Conservation (phyloP, 2,888 invertebrate genomes). For the Drosophila kuntzei region DNA sequence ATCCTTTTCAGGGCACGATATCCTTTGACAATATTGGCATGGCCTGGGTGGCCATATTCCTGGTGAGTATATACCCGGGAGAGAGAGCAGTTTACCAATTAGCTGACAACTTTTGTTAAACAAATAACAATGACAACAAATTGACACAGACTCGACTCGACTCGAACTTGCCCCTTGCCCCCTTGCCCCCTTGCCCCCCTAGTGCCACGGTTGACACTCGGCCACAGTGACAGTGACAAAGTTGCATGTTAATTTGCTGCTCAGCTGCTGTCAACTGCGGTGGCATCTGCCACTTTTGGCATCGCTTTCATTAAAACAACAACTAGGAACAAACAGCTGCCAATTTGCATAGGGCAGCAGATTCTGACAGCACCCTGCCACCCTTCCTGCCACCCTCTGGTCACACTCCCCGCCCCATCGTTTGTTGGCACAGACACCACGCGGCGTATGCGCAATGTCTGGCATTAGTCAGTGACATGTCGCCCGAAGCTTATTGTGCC, state of each 20-base stretch:
- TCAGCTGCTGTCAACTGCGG: conserved; percentile 51
- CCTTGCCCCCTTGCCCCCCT: not conserved
- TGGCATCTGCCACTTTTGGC: conserved; percentile 55
- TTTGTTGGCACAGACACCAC: conserved; percentile 21
- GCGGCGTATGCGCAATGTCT: conserved; percentile 47
- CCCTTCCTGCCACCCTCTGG: not conserved
- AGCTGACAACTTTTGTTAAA: conserved; percentile 52
- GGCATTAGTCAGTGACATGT: conserved; percentile 21
- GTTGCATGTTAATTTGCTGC: conserved; percentile 61
- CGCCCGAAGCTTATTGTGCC: conserved; percentile 17
- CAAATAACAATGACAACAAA: conserved; percentile 60
- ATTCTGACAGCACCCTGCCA: conserved; percentile 1
- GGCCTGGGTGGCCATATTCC: conserved; percentile 99
- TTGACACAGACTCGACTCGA: conserved; percentile 34
- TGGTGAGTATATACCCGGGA: too few species aligned
- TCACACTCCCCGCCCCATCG: not conserved
- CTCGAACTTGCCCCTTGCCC: not conserved
- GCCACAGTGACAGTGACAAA: conserved; percentile 31
- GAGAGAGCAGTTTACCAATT: conserved; percentile 62
- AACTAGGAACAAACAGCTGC: conserved; percentile 39
- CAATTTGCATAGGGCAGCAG: conserved; percentile 56
- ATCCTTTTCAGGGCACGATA: conserved; percentile 99
- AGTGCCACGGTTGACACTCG: not conserved
- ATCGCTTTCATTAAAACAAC: conserved; percentile 52
- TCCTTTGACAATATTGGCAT: conserved; percentile 99